Base-by-base conservation (phyloP, 2,113 vertebrate species). In the Dendropsophus ebraccatus region DNA sequence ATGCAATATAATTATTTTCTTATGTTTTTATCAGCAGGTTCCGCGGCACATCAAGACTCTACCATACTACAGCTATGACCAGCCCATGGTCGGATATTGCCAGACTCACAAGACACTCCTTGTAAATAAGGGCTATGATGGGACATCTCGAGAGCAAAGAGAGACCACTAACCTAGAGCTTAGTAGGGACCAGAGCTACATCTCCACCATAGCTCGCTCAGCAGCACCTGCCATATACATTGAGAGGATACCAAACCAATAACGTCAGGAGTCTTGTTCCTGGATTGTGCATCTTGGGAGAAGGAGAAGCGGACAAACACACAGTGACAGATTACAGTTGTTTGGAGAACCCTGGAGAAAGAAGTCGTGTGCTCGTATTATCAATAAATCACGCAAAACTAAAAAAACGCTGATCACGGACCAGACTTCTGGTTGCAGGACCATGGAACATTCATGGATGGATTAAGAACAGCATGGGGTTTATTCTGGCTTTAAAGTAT, bases 161-260 rank as follows among this genome's bases (percentile, higher is more conserved):
- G 94, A 94, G 2, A 30, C 87, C 14, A 90, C 91, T 79, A 52
- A 74, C 87, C 88, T 94, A 90, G 94, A 95, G 45, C 92, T 94
- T 5, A 91, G 93, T 47, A 92, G 90, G 12, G 94, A 95, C 79
- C 94, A 93, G 92, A 91, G 93, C 87, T 94, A 93, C 91, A 95
- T 95, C 0, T 93, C 95, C 21, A 95, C 95, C 17, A 95, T 95
- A 32, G 91, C 95, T 0, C 92, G 95, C 47, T 95, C 95, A 0
- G 94, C 95, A 0, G 94, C 95, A 0, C 95, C 95, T 0, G 79
- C 95, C 92, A 94, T 95, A 56, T 95, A 95, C 88, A 94, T 95
- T 21, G 94, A 95, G 87, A 94, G 95, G 87, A 94, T 95, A 93
- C 93, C 95, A 90, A 95, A 95, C 92, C 95, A 89, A 84, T 0